Base-by-base conservation (phyloP, 2,113 vertebrate genomes). In the Chionodraco myersi region DNA sequence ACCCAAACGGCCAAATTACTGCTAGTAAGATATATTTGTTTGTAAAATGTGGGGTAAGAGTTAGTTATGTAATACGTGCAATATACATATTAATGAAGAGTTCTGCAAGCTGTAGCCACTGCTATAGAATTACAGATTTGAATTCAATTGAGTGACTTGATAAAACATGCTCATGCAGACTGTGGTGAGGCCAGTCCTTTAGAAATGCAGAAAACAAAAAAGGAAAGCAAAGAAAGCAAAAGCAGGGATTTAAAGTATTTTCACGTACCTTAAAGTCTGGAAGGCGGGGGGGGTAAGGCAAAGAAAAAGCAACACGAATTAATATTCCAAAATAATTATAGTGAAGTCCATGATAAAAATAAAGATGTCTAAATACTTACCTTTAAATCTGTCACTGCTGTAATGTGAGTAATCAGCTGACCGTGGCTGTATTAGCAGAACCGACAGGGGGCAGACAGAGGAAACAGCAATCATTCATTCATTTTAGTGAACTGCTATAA, bases 241-340 rank as follows among this genome's bases (percentile, higher is more conserved):
- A 67, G 11, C 45, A 12, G 11, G 30, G 18, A 82, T 45, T 23
- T 47, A 7, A 41, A 41, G 36, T 67, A 10, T 47, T 58, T 10
- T 70, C 72, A 92, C 93, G 41, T 97, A 99, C 98, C 98, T 97
- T 97, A 89, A 95, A 96, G 88, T 97, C 98, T 99, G 95, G 73
- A 95, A 95, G 52, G 90, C 3, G 73, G 11, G 30, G 30, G 30
- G 56, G 23, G 41, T 53, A 53, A 23, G 45, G 8, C 30, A 63
- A 44, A 16, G n/a, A 23, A 86, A 23, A 23, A 36, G 58, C 3
- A 74, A 63, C 2, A 23, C 3, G 57, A 30, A 76, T 92, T 47
- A 84, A 60, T 81, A 26, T 68, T 49, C 16, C 1, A 12, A 8
- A 66, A 53, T 41, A 47, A 34, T 51, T 60, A 44, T 13, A 52